A percentile compares a stretch with the other conserved stretches of the same genome.
phyloP scores from a whole-genome alignment of 2,888 invertebrate genomes.

The Macrophya annulata region DNA sequence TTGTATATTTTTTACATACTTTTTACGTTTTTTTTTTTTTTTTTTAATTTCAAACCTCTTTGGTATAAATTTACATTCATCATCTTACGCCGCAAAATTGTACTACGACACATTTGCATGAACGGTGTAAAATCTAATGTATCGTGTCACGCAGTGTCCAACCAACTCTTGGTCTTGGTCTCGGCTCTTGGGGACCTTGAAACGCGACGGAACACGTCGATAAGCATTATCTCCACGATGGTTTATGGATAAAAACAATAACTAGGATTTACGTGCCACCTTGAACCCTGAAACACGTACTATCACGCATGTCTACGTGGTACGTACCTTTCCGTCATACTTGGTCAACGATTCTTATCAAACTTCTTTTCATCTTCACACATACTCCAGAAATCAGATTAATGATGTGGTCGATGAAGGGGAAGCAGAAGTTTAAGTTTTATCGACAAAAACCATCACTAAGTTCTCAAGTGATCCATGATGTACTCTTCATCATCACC shows the following conservation, averaged over 20 bases:
- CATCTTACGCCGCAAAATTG: neutral
- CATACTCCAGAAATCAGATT: neutral
- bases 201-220: slow-evolving; percentile 40
- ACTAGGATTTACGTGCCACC: slow-evolving; percentile 21
- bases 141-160: slow-evolving; percentile 6
- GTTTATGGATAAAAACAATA: slow-evolving; percentile 48
- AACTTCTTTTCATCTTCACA: neutral
- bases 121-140: slow-evolving; percentile 22
- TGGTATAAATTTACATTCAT: neutral
- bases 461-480: too few species aligned
- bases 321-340: neutral
- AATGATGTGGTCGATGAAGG: neutral
- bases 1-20: neutral
- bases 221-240: slow-evolving; percentile 47
- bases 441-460: too few species aligned
- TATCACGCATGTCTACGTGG: slow-evolving; percentile 1
- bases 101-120: neutral
- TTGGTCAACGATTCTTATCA: slow-evolving; percentile 8
- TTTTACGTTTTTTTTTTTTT: too few species aligned
- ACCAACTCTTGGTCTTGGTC: neutral
- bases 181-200: slow-evolving; percentile 9
- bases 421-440: too few species aligned
- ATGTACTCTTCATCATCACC: too few species aligned
- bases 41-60: neutral
- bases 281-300: slow-evolving; percentile 36